Evolutionary conservation across 1,140 invertebrate genomes (phyloP), one percentile per base, ranked within the genome.

Genomic region (Hermetia illucens): DNA sequence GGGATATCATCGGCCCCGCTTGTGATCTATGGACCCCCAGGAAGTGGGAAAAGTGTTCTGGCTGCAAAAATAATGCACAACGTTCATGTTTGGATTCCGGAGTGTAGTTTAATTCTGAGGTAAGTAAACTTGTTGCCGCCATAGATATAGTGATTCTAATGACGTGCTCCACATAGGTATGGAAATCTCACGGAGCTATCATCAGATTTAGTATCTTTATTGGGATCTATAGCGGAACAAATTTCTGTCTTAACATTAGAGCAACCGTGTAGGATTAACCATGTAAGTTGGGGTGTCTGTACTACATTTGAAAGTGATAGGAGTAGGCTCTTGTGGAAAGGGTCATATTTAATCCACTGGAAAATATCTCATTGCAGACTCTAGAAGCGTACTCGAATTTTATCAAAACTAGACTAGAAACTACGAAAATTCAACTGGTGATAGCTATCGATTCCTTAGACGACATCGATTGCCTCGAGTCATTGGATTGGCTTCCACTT

Each of bases 21-120:
- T 35, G 69, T 87, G 10, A 54, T 90, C n/a, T 72, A 79, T 42
- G 86, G 85, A 0, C 71, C 74, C 21, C 66, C 72, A 9, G 86
- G 85, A 15, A 79, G 79, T 58, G 86, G 86, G 1, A 88, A 88
- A 61, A 82, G 79, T 3, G 77, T 80, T 4, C 59, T 88, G 4
- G 62, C 84, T 5, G 78, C 81, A 3, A 71, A 80, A 46, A 71
- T 78, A 4, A 72, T 73, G 19, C 71, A 75, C 43, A 70, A 66
- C 44, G 75, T 65, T 53, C 72, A 70, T 50, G 69, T 61, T 44
- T 83, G 79, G 75, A 66, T 74, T 42, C 73, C 74, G 2, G 74
- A 82, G 46, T 64, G 52, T 2, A 51, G 52, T 21, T 49, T 61
- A 0, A 43, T 61, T 21, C 39, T 61, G n/a, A 55, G 57, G 57